phyloP scores from a whole-genome alignment of 2,113 vertebrate genomes.

The Grammomys dolichurus region DNA sequence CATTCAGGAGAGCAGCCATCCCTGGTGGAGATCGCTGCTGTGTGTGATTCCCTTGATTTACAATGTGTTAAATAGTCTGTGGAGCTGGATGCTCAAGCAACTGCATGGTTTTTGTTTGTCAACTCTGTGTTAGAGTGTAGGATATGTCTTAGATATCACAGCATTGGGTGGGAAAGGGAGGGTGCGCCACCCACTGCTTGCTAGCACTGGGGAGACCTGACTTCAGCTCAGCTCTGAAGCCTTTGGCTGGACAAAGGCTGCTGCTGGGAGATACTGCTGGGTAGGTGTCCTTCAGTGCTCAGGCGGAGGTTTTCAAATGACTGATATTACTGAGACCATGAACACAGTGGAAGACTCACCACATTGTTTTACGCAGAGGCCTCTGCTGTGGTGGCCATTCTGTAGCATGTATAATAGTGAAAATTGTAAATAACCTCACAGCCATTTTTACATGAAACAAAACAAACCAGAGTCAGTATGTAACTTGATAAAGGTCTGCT shows the following conservation, averaged over 20 bases:
- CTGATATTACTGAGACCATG: background rate
- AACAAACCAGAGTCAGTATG: background rate
- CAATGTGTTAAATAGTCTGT: background rate
- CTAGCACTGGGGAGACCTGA: background rate
- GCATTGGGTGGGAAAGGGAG: background rate
- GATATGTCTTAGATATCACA: too few species aligned
- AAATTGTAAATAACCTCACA: background rate
- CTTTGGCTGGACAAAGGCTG: background rate
- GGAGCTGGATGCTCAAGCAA: background rate
- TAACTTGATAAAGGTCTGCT: background rate
- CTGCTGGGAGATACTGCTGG: background rate
- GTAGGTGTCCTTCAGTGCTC: background rate
- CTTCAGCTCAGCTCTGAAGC: background rate
- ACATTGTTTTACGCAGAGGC: background rate
- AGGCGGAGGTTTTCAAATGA: background rate
- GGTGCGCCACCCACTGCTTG: background rate
- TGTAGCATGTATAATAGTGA: accelerated
- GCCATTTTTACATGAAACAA: background rate
- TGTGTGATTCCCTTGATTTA: background rate
- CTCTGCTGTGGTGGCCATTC: background rate
- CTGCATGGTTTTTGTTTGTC: background rate
- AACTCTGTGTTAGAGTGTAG: background rate
- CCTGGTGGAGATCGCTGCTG: too few species aligned
- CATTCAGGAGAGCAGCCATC: background rate
- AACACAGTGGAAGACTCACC: background rate